Percentiles rank a stretch among this genome's conserved stretches.
phyloP scores from a whole-genome alignment of 1,140 invertebrate species.

The Elymnias hypermnestra region DNA sequence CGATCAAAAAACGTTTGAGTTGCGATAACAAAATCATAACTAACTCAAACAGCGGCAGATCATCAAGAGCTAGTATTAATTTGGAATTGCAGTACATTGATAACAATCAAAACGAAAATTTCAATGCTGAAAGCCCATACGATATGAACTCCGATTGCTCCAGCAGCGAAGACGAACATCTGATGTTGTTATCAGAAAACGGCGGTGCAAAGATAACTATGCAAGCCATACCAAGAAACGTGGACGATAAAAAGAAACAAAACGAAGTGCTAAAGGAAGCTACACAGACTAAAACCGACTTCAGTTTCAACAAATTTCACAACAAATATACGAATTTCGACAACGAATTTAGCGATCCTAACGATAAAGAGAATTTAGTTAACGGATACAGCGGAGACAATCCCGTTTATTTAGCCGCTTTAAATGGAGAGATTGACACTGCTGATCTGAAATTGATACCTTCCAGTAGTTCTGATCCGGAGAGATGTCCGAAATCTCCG shows the following conservation, averaged over 20 bases:
- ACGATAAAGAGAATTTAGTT: constrained; percentile 59
- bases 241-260: constrained; percentile 48
- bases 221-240: constrained; percentile 44
- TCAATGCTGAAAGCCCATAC: constrained; percentile 45
- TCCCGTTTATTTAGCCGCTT: constrained; percentile 58
- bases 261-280: constrained; percentile 56
- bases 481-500: constrained; percentile 34
- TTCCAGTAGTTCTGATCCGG: constrained; percentile 10
- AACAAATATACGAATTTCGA: constrained; percentile 63
- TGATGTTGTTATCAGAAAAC: constrained; percentile 69
- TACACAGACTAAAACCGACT: constrained; percentile 45
- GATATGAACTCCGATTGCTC: constrained; percentile 67
- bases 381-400: constrained; percentile 62
- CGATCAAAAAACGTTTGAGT: constrained; percentile 58
- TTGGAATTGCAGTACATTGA: constrained; percentile 62
- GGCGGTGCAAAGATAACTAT: constrained; percentile 70
- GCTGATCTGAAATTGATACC: constrained; percentile 34
- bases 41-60: constrained; percentile 41
- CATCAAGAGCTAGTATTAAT: constrained; percentile 57
- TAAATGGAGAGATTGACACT: constrained; percentile 55
- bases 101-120: constrained; percentile 36
- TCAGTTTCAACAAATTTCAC: constrained; percentile 53
- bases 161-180: constrained; percentile 70
- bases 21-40: constrained; percentile 56
- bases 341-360: constrained; percentile 63